A percentile compares a stretch with the other conserved stretches of the same genome.
Conservation (phyloP, 1,140 invertebrate species). For the Leptinotarsa lineolata region DNA sequence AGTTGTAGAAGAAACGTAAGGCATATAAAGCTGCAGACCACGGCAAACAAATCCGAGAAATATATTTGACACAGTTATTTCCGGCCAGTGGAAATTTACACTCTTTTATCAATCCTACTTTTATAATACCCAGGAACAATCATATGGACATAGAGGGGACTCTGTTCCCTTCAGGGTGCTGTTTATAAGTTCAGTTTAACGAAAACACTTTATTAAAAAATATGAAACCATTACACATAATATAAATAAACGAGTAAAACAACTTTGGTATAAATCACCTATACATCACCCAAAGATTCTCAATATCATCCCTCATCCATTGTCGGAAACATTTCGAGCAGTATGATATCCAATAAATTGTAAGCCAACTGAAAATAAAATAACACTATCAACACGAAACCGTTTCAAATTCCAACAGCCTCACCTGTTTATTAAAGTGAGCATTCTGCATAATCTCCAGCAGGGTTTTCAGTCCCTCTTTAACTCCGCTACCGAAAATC, state of each 20-base stretch:
- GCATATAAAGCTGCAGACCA: too few relatives aligned
- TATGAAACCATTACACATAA: too few relatives aligned
- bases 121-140: too few relatives aligned
- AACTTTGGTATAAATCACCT: not conserved
- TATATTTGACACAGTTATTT: too few relatives aligned
- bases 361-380: conserved; percentile 48
- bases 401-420: conserved; percentile 19
- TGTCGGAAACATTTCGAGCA: conserved; percentile 52
- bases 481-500: conserved; percentile 54
- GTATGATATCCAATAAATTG: conserved; percentile 51
- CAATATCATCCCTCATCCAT: conserved; percentile 17
- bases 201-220: too few relatives aligned
- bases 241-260: not conserved
- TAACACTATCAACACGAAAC: conserved; percentile 21
- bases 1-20: too few relatives aligned
- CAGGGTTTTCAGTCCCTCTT: conserved; percentile 58
- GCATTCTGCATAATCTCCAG: conserved; percentile 59
- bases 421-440: conserved; percentile 62
- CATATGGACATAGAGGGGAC: too few relatives aligned
- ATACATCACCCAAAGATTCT: not conserved
- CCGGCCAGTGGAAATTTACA: too few relatives aligned
- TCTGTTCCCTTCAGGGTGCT: too few relatives aligned
- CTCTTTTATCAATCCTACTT: too few relatives aligned
- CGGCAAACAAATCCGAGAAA: too few relatives aligned
- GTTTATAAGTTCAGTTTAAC: too few relatives aligned